Conservation (phyloP, 2,113 vertebrate genomes). For the Picathartes gymnocephalus region DNA sequence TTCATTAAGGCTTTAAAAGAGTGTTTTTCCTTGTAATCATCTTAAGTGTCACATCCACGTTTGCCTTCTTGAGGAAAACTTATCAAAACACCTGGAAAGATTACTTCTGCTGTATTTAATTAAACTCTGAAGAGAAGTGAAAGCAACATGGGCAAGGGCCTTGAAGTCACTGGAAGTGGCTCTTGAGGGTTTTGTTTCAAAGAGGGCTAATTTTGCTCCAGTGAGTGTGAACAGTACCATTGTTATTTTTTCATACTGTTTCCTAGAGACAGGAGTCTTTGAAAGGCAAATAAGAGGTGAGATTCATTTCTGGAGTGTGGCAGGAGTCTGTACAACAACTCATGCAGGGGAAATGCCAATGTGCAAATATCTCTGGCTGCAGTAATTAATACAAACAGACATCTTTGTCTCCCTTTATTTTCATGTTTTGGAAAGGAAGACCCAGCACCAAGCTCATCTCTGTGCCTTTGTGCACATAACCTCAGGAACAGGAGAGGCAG, state of each 20-base stretch:
- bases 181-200: constrained; percentile 17
- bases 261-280: constrained; percentile 15
- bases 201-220: not conserved
- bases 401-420: not conserved
- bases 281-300: not conserved
- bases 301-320: not conserved
- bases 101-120: constrained; percentile 13
- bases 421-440: not conserved
- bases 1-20: constrained; percentile 33
- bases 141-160: not conserved
- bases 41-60: not conserved
- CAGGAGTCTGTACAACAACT: not conserved
- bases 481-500: not conserved
- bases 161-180: not conserved
- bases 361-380: not conserved
- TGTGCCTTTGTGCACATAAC: not conserved
- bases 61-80: constrained; percentile 4
- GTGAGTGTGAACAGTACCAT: not conserved
- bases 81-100: constrained; percentile 20
- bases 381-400: not conserved
- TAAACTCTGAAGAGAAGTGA: not conserved
- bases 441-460: not conserved
- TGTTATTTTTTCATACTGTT: not conserved
- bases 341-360: not conserved
- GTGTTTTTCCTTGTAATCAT: constrained; percentile 4